Percentiles rank a stretch among this genome's conserved stretches.
These are phyloP conservation scores for Anagrus nilaparvatae DNA, from an alignment of 1,140 invertebrate genomes.

Conservation along the genomic window DNA sequence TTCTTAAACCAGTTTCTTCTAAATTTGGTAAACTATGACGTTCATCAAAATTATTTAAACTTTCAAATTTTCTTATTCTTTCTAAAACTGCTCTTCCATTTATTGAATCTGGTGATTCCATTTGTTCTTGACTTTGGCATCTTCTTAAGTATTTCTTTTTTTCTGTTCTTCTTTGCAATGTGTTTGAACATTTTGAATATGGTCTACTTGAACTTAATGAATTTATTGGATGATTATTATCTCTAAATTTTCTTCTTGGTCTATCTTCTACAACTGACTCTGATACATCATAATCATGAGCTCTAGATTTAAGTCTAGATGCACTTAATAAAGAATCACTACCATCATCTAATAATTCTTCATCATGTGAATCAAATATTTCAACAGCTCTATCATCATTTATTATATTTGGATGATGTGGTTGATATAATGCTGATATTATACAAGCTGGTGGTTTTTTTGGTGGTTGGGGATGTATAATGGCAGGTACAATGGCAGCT, in stretches of 20 bases:
- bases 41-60: slow-evolving; percentile 35
- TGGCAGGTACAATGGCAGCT: slow-evolving; percentile 50
- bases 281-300: not conserved
- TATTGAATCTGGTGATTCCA: slow-evolving; percentile 28
- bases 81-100: slow-evolving; percentile 24
- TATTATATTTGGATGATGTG: too few species aligned
- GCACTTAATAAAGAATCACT: slow-evolving; percentile 61
- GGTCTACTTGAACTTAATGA: slow-evolving; percentile 14
- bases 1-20: slow-evolving; percentile 21
- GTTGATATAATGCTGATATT: not conserved
- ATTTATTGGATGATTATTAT: slow-evolving; percentile 19
- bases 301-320: slow-evolving; percentile 42
- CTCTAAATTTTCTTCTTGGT: slow-evolving; percentile 20
- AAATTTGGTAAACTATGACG: slow-evolving; percentile 2
- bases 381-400: too few species aligned
- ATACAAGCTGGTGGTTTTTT: slow-evolving; percentile 36
- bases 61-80: slow-evolving; percentile 37
- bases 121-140: slow-evolving; percentile 19
- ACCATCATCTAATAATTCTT: slow-evolving; percentile 55
- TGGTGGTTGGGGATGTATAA: slow-evolving; percentile 52
- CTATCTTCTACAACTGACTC: slow-evolving; percentile 25
- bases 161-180: slow-evolving; percentile 10
- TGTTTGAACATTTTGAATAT: slow-evolving; percentile 10
- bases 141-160: slow-evolving; percentile 19
- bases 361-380: too few species aligned